Base-by-base conservation (phyloP, 2,888 invertebrate species). In the Gasteruption jaculator region DNA sequence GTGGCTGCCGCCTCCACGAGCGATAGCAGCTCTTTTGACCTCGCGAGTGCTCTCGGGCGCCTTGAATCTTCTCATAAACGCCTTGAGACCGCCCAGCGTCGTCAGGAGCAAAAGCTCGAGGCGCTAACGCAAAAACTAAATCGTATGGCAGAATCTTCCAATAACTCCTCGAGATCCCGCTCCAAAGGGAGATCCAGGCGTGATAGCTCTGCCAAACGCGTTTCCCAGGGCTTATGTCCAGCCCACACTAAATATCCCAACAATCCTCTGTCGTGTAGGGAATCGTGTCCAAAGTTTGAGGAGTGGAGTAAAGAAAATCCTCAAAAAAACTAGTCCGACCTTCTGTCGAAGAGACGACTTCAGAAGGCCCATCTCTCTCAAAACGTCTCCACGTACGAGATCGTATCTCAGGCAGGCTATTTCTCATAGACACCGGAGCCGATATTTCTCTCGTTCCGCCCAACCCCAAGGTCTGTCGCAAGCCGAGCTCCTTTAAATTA, bases 391-490 rank as follows among this genome's bases (percentile, higher is more conserved):
- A 40, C n/a, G 20, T 40, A 6, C 18, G 7, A 3, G 40, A 40
- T 20, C 18, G 10, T 1, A 10, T 6, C 3, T 22, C 40, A 1
- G 35, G 41, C 2, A 8, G 10, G 5, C 10, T 12, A 8, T 41
- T 41, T 15, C 29, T 41, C 6, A 15, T 35, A 14, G 41, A 41
- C 11, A 29, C 36, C 4, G 41, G 36, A 11, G 12, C 41, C 2
- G 41, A 29, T 3, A n/a, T 46, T 4, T 18, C 30, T 8, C 38
- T 38, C 1, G 11, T 34, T 3, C 3, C n/a, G 4, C 11, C 21
- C 10, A 10, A 36, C 3, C 1, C 7, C 8, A 16, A 12, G 5
- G 12, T 22, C 10, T 14, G 15, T 10, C 7, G 22, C 7, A 22
- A 3, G 11, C 36, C 36, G 11, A 7, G 8, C 11, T 16, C 16